Evolutionary conservation across 35 echinoderm and acorn worm genomes (phyloP).

Genomic region (Lytechinus pictus): DNA sequence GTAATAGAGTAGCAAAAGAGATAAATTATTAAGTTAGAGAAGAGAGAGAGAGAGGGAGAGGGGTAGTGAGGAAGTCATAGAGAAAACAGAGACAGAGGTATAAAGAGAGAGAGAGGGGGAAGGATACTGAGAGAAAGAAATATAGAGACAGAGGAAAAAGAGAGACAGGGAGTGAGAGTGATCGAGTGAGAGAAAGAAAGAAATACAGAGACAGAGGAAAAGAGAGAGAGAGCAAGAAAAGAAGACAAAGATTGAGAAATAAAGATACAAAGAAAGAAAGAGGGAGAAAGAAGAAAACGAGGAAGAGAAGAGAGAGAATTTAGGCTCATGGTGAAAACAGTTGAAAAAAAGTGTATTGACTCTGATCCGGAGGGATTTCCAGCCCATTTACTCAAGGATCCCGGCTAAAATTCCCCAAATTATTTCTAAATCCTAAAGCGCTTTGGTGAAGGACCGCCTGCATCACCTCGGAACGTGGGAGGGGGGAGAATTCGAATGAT

Average conservation of each 20-base stretch:
- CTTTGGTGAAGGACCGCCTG: conserved; percentile 7
- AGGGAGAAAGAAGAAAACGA: too few relatives aligned
- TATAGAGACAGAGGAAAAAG: too few relatives aligned
- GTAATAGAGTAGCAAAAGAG: too few relatives aligned
- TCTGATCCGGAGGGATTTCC: background rate
- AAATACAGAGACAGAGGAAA: background rate
- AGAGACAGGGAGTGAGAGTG: too few relatives aligned
- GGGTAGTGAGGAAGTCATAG: too few relatives aligned
- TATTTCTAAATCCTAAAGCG: conserved; percentile 24
- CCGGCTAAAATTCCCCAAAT: conserved; percentile 19
- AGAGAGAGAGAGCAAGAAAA: background rate
- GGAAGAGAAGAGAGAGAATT: background rate
- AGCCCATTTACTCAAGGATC: conserved; percentile 1
- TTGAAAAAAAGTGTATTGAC: background rate
- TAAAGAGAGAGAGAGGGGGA: too few relatives aligned
- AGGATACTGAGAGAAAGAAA: too few relatives aligned
- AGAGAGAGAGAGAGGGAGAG: too few relatives aligned
- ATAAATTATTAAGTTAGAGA: too few relatives aligned
- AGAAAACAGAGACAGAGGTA: too few relatives aligned
- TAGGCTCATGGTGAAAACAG: too few relatives aligned
- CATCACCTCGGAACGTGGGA: conserved; percentile 22
- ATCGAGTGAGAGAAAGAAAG: background rate
- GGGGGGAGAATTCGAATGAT: conserved; percentile 30
- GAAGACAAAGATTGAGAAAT: background rate
- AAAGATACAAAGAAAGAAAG: background rate